Evolutionary conservation across 2,797 vertebrate species (phyloP), one percentile per base, ranked within the genome.

Genomic region (Parauchenoglanis punctatus): DNA sequence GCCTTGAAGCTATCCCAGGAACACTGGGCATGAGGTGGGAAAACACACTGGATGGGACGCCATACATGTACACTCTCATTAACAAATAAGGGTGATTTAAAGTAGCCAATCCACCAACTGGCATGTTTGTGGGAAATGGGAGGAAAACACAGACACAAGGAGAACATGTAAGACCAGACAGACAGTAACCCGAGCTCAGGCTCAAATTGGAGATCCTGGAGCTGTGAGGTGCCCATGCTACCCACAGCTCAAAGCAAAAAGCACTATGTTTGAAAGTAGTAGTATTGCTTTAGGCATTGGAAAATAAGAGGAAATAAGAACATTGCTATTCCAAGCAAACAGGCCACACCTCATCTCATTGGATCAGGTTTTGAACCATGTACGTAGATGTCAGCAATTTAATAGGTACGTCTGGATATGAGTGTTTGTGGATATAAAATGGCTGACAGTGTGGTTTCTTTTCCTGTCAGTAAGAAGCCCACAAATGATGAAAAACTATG

Each of bases 391-490:
- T 76, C 13, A 52, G 73, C 23, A 52, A 49, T 28, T 75, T 75
- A n/a, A 76, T 28, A 77, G 46, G 49, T 77, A 28, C 31, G 18
- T 58, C 3, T 35, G 17, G 3, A 56, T 31, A 56, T 75, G 25
- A n/a, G 13, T 75, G 72, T 49, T 76, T n/a, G 73, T n/a, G 23
- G 23, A n/a, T n/a, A n/a, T n/a, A 76, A 52, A 77, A 28, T 77
- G 18, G 17, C 17, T 20, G 67, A 8, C 31, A 1, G 67, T 8
- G 31, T 70, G 67, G 31, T 35, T 70, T 35, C 31, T 70, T 70
- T 70, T 40, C 31, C 67, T 75, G 44, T 75, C 44, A 49, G 44
- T 75, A 49, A 75, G 44, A 52, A 49, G 25, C 12, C 44, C 72
- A 75, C 11, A 49, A 75, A 25, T 65, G n/a, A 65, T 28, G 63